Percentiles rank a stretch among this genome's conserved stretches.
Evolutionary conservation across 1,140 invertebrate genomes (phyloP).

Genomic region (Caerostris extrusa): DNA sequence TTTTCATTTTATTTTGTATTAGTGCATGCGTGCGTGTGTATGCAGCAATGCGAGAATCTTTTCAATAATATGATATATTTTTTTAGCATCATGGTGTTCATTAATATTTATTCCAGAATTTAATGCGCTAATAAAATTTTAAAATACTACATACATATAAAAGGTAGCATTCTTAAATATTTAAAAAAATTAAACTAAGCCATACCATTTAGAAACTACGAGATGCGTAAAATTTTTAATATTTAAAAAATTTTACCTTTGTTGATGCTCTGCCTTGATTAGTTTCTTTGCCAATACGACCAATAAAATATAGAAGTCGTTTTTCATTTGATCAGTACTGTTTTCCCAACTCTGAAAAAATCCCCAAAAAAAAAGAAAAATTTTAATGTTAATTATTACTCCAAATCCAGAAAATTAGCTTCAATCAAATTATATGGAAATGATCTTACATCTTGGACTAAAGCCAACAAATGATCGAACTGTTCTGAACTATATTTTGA

Average conservation of each 20-base stretch:
- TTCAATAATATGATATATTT: too few relatives aligned
- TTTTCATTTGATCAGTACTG: slow-evolving; percentile 82
- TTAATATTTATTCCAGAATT: too few relatives aligned
- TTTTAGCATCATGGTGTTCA: too few relatives aligned
- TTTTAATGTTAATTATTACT: not conserved
- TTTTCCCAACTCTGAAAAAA: slow-evolving; percentile 82
- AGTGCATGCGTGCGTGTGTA: too few relatives aligned
- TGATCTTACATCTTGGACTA: slow-evolving; percentile 82
- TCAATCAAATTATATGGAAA: not conserved
- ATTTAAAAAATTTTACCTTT: slow-evolving; percentile 71
- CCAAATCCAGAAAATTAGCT: not conserved
- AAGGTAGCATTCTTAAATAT: not conserved
- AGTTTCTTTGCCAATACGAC: slow-evolving; percentile 83
- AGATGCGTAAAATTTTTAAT: not conserved
- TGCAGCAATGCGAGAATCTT: too few relatives aligned
- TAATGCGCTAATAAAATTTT: too few relatives aligned
- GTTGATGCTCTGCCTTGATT: slow-evolving; percentile 78
- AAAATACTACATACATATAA: too few relatives aligned
- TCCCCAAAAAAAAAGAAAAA: not conserved
- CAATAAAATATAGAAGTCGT: slow-evolving; percentile 83
- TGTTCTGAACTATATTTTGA: slow-evolving; percentile 83
- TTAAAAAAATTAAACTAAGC: not conserved
- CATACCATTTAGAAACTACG: not conserved
- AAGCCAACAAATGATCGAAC: slow-evolving; percentile 82
- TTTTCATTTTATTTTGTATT: too few relatives aligned